Percentiles rank a stretch among this genome's conserved stretches.
phyloP scores from a whole-genome alignment of 2,888 invertebrate species.

The Agriopis aurantiaria region DNA sequence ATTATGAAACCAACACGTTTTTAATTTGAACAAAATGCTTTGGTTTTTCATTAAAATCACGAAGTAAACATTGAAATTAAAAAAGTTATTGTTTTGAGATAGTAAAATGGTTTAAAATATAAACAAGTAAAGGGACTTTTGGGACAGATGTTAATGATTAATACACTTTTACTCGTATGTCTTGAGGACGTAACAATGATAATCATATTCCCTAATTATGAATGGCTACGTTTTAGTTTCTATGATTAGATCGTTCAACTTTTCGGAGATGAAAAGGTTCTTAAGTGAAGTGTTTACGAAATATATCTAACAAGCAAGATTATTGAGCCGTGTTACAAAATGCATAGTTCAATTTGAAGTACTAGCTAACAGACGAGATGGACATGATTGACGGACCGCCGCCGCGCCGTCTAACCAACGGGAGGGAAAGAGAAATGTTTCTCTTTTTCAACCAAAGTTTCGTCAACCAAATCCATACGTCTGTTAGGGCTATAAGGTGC shows the following conservation, averaged over 20 bases:
- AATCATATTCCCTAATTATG: conserved; percentile 38
- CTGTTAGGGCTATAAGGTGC: too few relatives aligned
- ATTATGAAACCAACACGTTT: not conserved
- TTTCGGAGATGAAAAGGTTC: not conserved
- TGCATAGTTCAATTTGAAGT: too few relatives aligned
- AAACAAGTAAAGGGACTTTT: conserved; percentile 10
- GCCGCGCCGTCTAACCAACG: too few relatives aligned
- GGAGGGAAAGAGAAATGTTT: too few relatives aligned
- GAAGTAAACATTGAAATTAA: not conserved
- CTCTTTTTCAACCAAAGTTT: too few relatives aligned
- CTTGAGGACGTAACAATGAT: conserved; percentile 35
- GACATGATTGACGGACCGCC: too few relatives aligned
- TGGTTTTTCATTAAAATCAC: not conserved
- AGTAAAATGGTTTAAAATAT: not conserved
- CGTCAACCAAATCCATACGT: too few relatives aligned
- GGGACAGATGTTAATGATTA: conserved; percentile 28
- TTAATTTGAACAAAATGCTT: not conserved
- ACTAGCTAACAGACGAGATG: too few relatives aligned
- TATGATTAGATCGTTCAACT: conserved; percentile 34
- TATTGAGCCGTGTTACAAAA: too few relatives aligned
- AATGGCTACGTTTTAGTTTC: conserved; percentile 30
- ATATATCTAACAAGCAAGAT: too few relatives aligned
- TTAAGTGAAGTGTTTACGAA: too few relatives aligned
- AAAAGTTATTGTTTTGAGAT: not conserved
- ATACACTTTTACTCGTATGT: conserved; percentile 12